These are phyloP conservation scores for Crotalus viridis DNA, from an alignment of 2,113 vertebrate species.

Conservation along the genomic window DNA sequence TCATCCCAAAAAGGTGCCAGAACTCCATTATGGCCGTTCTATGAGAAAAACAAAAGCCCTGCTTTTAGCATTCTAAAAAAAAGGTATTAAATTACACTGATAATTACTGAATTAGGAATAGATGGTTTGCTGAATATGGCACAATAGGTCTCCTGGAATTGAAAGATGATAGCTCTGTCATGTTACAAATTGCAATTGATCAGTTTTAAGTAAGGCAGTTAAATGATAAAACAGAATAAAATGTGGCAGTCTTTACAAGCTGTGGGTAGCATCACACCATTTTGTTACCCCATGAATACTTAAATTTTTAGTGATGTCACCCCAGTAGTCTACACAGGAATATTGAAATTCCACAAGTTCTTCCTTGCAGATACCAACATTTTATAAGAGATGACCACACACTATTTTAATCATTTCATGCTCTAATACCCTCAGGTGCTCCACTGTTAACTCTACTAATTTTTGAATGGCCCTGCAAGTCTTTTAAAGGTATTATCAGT, in stretches of 20 bases:
- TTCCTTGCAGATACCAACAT: neutral
- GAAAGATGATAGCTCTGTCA: neutral
- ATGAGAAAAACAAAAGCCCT: no score
- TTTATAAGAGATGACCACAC: neutral
- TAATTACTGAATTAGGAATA: neutral
- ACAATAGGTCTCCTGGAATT: neutral
- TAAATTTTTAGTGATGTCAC: neutral
- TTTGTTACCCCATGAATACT: neutral
- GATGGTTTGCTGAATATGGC: neutral
- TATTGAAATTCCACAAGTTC: neutral
- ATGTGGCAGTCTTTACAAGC: neutral
- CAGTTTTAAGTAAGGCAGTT: neutral
- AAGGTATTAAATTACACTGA: neutral
- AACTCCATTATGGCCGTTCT: no score
- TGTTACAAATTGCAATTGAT: neutral
- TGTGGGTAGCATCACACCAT: neutral
- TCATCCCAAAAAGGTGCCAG: no score
- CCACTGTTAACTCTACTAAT: neutral
- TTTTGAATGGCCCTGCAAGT: neutral
- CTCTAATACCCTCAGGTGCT: neutral
- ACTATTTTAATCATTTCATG: neutral
- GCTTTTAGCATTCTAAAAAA: no score
- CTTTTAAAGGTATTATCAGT: neutral
- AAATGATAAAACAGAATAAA: neutral
- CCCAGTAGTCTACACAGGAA: neutral